A percentile compares a stretch with the other conserved stretches of the same genome.
phyloP scores from a whole-genome alignment of 1,140 invertebrate species.

The Tetramorium parvispinum region DNA sequence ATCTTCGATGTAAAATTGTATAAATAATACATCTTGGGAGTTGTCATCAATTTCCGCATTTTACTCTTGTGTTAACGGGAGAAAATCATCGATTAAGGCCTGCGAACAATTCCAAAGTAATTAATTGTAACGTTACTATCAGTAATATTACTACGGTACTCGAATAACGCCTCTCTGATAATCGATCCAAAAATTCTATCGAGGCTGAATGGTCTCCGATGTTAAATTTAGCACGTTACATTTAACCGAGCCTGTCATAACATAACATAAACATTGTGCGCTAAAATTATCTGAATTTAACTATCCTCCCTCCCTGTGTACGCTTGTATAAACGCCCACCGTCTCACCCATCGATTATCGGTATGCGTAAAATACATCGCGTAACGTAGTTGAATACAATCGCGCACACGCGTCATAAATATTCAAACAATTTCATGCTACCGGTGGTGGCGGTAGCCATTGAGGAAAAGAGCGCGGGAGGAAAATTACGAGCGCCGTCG shows the following conservation, averaged over 20 bases:
- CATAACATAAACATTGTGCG: constrained; percentile 46
- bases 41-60: background rate
- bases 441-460: background rate
- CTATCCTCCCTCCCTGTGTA: background rate
- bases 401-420: constrained; percentile 37
- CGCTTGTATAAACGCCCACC: background rate
- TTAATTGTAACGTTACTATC: constrained; percentile 36
- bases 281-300: constrained; percentile 47
- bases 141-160: constrained; percentile 9
- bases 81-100: constrained; percentile 1
- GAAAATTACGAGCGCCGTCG: constrained; percentile 40
- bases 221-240: constrained; percentile 51
- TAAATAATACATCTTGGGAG: background rate
- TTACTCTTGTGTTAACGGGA: background rate
- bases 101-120: constrained; percentile 16
- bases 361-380: constrained; percentile 41
- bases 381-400: constrained; percentile 46
- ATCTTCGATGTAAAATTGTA: background rate
- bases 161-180: background rate
- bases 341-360: constrained; percentile 28
- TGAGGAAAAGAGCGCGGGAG: constrained; percentile 42
- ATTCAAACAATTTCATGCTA: constrained; percentile 53
- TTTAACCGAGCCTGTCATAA: constrained; percentile 46
- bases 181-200: constrained; percentile 40
- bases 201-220: constrained; percentile 1